Conservation (phyloP, 2,113 vertebrate genomes). For the Coptodon bakossiorum region DNA sequence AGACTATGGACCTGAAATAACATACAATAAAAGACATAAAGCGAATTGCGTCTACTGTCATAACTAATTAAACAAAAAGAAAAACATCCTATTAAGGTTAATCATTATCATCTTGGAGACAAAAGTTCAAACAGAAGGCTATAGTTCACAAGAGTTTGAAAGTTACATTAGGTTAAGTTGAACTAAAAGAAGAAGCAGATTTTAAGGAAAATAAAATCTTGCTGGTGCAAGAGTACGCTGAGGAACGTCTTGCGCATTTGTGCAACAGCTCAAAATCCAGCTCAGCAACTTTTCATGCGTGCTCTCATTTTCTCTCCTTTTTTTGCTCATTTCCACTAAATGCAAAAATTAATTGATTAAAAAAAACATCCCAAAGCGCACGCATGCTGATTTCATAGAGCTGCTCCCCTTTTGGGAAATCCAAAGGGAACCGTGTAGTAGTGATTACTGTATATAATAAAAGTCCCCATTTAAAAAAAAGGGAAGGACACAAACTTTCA, state of each 20-base stretch:
- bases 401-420: not conserved
- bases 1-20: slow-evolving; percentile 60
- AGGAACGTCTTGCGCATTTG: not conserved
- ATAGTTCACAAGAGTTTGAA: not conserved
- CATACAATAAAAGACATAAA: not conserved
- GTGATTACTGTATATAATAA: not conserved
- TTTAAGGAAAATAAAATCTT: not conserved
- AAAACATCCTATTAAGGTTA: not conserved
- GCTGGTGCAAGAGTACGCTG: not conserved
- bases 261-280: not conserved
- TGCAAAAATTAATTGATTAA: not conserved
- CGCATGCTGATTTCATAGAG: not conserved
- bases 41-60: not conserved
- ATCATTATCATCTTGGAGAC: not conserved
- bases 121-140: not conserved
- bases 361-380: not conserved
- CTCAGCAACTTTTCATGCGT: not conserved
- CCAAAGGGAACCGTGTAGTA: not conserved
- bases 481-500: slow-evolving; percentile 3
- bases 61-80: not conserved
- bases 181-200: not conserved
- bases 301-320: not conserved
- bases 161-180: not conserved
- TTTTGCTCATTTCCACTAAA: not conserved
- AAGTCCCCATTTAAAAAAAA: not conserved